Percentiles rank a stretch among this genome's conserved stretches.
phyloP scores from a whole-genome alignment of 2,797 vertebrate species.

The Onychomys torridus region DNA sequence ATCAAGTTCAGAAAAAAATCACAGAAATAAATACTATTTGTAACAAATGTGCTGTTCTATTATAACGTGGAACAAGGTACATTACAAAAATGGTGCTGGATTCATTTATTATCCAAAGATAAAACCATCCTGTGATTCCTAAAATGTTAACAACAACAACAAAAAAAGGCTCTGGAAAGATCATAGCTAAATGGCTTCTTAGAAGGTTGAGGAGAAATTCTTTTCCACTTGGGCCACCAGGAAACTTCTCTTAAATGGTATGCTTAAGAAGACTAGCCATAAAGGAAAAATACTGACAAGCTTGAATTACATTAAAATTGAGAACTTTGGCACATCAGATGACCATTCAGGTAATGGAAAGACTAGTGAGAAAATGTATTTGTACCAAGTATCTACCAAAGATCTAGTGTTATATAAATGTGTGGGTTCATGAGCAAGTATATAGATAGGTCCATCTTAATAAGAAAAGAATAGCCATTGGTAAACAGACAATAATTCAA shows the following conservation, averaged over 20 bases:
- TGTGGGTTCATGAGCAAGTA: background rate
- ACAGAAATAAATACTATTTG: background rate
- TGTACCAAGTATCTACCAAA: background rate
- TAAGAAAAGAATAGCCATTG: slow-evolving; percentile 13
- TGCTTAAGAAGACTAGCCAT: background rate
- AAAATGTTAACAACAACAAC: background rate
- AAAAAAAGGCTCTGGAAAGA: background rate
- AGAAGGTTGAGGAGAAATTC: background rate
- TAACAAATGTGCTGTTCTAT: background rate
- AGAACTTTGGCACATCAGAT: background rate
- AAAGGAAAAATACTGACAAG: slow-evolving; percentile 20
- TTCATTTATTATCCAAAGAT: slow-evolving; percentile 4
- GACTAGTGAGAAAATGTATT: background rate
- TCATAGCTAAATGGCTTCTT: background rate
- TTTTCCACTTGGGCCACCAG: background rate
- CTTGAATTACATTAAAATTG: slow-evolving; percentile 17
- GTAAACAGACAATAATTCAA: background rate
- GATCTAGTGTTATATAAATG: background rate
- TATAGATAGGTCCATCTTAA: background rate
- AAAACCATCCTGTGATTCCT: background rate
- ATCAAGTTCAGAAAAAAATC: background rate
- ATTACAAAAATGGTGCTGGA: background rate
- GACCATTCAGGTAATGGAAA: background rate
- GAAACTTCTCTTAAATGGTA: slow-evolving; percentile 39
- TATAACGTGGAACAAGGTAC: background rate